Base-by-base conservation (phyloP, 2,113 vertebrate species). In the Oxyruncus cristatus region DNA sequence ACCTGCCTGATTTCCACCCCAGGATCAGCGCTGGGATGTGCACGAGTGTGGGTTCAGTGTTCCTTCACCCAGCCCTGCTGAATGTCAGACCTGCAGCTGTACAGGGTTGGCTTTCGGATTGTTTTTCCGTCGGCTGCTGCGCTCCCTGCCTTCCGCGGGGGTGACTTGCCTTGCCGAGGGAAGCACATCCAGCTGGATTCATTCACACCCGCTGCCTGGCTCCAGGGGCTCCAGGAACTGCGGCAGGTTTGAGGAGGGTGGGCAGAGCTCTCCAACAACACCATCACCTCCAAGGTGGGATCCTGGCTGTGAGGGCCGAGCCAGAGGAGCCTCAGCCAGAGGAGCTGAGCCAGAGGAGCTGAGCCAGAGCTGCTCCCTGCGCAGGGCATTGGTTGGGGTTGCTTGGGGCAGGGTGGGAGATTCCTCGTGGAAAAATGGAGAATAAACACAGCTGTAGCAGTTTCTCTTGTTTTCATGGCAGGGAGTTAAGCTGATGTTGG, bases 401-500 rank as follows among this genome's bases (percentile, higher is more conserved):
- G 42, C 24, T 75, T 4, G 1, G 62, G 42, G 26, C 8, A 37
- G 44, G 72, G 1, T 56, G 76, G 47, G 59, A 95, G 23, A 21
- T 42, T 39, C 33, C 76, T 61, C 12, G 0, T 18, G 41, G 49
- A 21, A 4, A 11, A 65, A 21, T n/a, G 5, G 49, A 52, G 6
- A 10, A 42, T 44, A 9, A 79, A 71, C 35, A 4, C 11, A 12
- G 78, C 75, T 70, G 52, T 65, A 67, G 93, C 68, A 91, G 82
- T 82, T 90, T 59, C 79, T 89, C 94, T 74, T 13, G 15, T 11
- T 76, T 42, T 63, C 1, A 1, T 24, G 65, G 32, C 72, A 70
- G 42, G 81, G 81, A 96, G 74, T 70, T 37, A 12, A 78, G 49
- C 21, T 90, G 95, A 56, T 75, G 76, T 78, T 83, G 87, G 87